A percentile compares a stretch with the other conserved stretches of the same genome.
Evolutionary conservation across 2,113 vertebrate genomes (phyloP).

Genomic region (Microtus ochrogaster): DNA sequence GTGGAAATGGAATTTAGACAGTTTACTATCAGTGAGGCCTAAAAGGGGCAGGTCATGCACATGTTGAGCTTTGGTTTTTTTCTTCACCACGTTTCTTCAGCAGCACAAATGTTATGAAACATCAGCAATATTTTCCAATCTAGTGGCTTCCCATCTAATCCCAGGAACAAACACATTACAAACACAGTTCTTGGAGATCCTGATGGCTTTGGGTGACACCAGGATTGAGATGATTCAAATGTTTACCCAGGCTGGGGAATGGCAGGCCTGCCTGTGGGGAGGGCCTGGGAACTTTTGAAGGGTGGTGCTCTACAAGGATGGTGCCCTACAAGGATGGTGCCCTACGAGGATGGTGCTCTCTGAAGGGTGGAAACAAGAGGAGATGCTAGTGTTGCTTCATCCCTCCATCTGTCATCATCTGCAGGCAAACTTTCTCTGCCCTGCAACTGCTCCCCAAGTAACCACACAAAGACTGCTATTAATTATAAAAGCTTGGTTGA

Average conservation of each 20-base stretch:
- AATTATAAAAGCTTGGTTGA: too few species aligned
- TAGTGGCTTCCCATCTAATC: neutral
- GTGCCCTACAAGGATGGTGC: neutral
- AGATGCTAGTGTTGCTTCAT: neutral
- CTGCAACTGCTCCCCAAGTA: too few species aligned
- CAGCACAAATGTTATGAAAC: neutral
- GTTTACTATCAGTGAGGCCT: neutral
- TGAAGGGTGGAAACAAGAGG: neutral
- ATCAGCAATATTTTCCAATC: neutral
- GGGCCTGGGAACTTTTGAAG: neutral
- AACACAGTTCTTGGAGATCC: neutral
- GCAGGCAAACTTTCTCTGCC: too few species aligned
- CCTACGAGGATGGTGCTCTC: too few species aligned
- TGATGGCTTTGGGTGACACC: neutral
- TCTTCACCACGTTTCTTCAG: neutral
- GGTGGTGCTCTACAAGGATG: too few species aligned
- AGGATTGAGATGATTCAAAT: neutral
- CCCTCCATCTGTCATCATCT: neutral
- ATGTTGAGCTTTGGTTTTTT: neutral
- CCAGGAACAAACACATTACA: neutral
- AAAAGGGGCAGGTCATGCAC: neutral
- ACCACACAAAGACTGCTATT: too few species aligned
- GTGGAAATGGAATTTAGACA: neutral
- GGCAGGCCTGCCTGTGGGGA: neutral
- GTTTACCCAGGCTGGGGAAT: neutral